phyloP scores from a whole-genome alignment of 2,888 invertebrate genomes.

The Polymixis flavicincta region DNA sequence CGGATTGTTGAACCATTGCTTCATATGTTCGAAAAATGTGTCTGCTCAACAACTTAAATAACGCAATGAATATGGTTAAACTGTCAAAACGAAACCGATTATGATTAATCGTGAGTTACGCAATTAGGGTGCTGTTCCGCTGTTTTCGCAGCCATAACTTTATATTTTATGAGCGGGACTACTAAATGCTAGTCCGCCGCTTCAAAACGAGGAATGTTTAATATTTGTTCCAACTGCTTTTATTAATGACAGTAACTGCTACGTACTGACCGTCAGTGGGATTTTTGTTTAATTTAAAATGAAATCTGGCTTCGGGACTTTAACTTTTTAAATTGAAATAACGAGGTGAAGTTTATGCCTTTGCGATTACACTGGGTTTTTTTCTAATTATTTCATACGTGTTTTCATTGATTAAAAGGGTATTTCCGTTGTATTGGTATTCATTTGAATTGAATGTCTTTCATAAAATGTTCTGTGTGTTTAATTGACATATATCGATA shows the following conservation, averaged over 20 bases:
- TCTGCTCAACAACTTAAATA: too few relatives aligned
- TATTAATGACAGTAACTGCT: slow-evolving; percentile 64
- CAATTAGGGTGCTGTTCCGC: too few relatives aligned
- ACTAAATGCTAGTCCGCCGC: slow-evolving; percentile 56
- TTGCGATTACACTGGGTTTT: background rate
- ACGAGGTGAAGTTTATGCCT: slow-evolving; percentile 1
- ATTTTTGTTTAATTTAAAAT: slow-evolving; percentile 65
- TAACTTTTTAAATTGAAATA: slow-evolving; percentile 56
- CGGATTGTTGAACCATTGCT: too few relatives aligned
- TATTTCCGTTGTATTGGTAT: background rate
- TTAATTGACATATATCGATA: too few relatives aligned
- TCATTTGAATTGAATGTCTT: background rate
- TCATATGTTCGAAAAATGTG: too few relatives aligned
- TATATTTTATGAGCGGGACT: slow-evolving; percentile 47
- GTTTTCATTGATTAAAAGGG: background rate
- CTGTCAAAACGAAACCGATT: too few relatives aligned
- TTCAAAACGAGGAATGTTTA: slow-evolving; percentile 72
- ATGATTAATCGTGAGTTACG: too few relatives aligned
- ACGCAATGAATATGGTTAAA: too few relatives aligned
- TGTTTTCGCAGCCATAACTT: slow-evolving; percentile 36
- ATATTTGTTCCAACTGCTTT: slow-evolving; percentile 72
- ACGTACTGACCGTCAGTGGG: slow-evolving; percentile 30
- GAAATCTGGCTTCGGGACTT: slow-evolving; percentile 47
- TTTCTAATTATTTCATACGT: background rate
- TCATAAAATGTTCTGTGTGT: too few relatives aligned